Evolutionary conservation across 2,797 vertebrate genomes (phyloP).

Genomic region (Galagoides demidoff): DNA sequence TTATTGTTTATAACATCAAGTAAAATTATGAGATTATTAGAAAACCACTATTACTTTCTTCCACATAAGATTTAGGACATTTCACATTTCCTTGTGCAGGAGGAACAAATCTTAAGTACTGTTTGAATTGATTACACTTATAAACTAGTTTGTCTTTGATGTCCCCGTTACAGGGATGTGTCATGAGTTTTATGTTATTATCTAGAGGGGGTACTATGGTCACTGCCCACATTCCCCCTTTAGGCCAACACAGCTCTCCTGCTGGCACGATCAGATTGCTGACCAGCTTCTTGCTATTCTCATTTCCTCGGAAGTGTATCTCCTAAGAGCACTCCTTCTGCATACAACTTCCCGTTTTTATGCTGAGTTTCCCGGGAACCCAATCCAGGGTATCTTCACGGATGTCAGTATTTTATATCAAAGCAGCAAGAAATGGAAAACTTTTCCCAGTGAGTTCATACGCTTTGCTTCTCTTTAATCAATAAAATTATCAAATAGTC

Average conservation of each 20-base stretch:
- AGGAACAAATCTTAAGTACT: neutral
- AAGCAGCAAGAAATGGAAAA: neutral
- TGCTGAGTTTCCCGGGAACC: neutral
- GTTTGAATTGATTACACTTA: neutral
- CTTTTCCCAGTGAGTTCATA: neutral
- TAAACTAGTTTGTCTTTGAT: conserved; percentile 6
- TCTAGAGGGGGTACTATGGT: neutral
- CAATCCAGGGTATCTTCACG: neutral
- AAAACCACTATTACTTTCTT: neutral
- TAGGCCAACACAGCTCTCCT: neutral
- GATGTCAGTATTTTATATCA: neutral
- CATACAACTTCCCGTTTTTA: neutral
- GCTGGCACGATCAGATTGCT: neutral
- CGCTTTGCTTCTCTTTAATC: neutral
- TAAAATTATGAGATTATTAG: neutral
- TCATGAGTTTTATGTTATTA: neutral
- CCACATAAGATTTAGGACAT: neutral
- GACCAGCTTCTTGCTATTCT: neutral
- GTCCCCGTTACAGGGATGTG: neutral
- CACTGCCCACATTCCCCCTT: neutral
- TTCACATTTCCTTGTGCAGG: neutral
- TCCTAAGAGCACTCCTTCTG: neutral
- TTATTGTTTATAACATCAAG: neutral
- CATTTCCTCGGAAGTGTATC: neutral
- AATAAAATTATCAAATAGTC: neutral